Evolutionary conservation across 2,797 vertebrate species (phyloP).

Genomic region (Gymnoscopelus microlampas): DNA sequence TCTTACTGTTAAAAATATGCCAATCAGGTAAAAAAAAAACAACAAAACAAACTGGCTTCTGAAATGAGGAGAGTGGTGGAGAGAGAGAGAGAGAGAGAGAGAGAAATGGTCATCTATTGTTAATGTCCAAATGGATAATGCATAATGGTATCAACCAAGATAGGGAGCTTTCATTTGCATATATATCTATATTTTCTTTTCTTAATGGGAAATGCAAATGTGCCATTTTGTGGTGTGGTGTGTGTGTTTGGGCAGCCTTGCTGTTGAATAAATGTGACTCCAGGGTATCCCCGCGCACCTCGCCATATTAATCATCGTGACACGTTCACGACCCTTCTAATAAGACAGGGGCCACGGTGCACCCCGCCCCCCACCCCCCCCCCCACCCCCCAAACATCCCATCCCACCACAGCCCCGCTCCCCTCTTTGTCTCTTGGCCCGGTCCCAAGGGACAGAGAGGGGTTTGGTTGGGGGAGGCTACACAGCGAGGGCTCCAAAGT

Average conservation of each 20-base stretch:
- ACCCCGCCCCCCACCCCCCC: slow-evolving; percentile 82
- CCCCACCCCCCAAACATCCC: slow-evolving; percentile 79
- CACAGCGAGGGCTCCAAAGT: slow-evolving; percentile 60
- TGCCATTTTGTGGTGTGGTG: slow-evolving; percentile 79
- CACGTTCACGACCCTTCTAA: slow-evolving; percentile 90
- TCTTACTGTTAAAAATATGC: slow-evolving; percentile 3
- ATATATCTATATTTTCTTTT: slow-evolving; percentile 85
- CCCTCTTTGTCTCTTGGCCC: slow-evolving; percentile 84
- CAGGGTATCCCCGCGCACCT: slow-evolving; percentile 86
- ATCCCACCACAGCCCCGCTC: slow-evolving; percentile 79
- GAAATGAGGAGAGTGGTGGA: slow-evolving; percentile 28
- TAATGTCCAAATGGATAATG: slow-evolving; percentile 75
- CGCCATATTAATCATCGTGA: slow-evolving; percentile 90
- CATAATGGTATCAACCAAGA: slow-evolving; percentile 75
- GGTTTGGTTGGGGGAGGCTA: slow-evolving; percentile 76
- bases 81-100: slow-evolving; percentile 46
- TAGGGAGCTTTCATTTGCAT: slow-evolving; percentile 81
- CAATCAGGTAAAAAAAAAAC: slow-evolving; percentile 57
- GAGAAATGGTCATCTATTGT: slow-evolving; percentile 78
- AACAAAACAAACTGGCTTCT: not conserved
- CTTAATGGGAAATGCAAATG: slow-evolving; percentile 88
- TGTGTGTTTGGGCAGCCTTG: slow-evolving; percentile 79
- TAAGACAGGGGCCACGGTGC: slow-evolving; percentile 87
- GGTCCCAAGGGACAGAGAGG: slow-evolving; percentile 79
- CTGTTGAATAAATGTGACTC: slow-evolving; percentile 86